Conservation (phyloP, 2,113 vertebrate genomes). For the Dermatemys mawii region DNA sequence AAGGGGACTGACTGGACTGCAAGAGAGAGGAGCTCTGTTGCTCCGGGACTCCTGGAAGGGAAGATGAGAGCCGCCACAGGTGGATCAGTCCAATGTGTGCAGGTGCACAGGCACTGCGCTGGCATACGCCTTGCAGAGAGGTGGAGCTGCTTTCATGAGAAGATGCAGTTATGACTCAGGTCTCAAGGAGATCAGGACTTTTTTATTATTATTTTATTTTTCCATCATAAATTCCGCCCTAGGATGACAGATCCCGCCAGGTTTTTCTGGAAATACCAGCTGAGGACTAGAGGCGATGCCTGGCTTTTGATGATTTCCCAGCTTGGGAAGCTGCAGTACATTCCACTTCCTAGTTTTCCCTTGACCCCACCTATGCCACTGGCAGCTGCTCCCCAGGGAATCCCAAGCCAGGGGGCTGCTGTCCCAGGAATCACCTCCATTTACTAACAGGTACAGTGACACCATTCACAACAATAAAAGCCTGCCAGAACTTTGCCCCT, state of each 20-base stretch:
- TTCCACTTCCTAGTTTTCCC: conserved; percentile 41
- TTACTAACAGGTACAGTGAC: neutral
- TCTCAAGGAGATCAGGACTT: conserved; percentile 79
- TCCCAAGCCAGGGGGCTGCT: neutral
- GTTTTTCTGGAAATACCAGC: conserved; percentile 78
- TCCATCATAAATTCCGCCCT: conserved; percentile 79
- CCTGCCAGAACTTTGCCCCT: neutral
- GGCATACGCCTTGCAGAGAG: conserved; percentile 66
- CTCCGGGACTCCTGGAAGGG: neutral
- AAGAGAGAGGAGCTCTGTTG: neutral
- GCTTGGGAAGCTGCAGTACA: conserved; percentile 28
- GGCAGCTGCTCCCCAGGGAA: neutral
- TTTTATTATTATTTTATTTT: conserved; percentile 78
- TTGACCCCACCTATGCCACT: neutral
- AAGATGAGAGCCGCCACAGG: conserved; percentile 25
- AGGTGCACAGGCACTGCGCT: conserved; percentile 45
- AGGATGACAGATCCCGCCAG: conserved; percentile 72
- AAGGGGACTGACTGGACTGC: neutral
- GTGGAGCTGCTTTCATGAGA: conserved; percentile 79
- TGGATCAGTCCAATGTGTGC: conserved; percentile 34
- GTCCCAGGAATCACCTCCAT: neutral
- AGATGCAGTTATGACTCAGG: conserved; percentile 79
- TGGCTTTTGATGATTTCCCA: conserved; percentile 69
- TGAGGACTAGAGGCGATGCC: conserved; percentile 68
- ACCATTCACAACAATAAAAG: neutral